A percentile compares a stretch with the other conserved stretches of the same genome.
Conservation (phyloP, 2,888 invertebrate genomes). For the Minunthozetes semirufus region DNA sequence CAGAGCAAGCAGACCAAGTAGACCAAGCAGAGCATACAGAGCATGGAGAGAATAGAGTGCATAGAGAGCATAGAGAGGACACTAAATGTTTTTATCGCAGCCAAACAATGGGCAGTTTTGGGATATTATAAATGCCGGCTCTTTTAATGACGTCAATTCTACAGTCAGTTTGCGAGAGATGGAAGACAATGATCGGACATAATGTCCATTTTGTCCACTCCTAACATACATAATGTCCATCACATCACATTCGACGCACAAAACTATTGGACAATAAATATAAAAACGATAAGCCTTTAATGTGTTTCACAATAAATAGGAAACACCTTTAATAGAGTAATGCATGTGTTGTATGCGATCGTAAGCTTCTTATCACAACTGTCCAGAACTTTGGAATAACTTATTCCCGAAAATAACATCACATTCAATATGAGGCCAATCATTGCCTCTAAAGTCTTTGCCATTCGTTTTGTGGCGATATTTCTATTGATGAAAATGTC, state of each 20-base stretch:
- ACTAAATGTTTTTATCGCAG: no score
- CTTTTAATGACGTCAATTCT: not conserved
- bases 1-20: no score
- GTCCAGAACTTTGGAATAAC: conserved; percentile 19
- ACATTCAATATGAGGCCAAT: not conserved
- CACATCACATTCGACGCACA: not conserved
- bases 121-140: not conserved
- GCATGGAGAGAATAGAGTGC: no score
- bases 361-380: conserved; percentile 8
- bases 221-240: not conserved
- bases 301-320: not conserved
- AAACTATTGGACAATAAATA: conserved; percentile 20
- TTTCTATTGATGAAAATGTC: not conserved
- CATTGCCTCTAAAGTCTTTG: not conserved
- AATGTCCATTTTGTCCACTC: not conserved
- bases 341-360: not conserved
- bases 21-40: no score
- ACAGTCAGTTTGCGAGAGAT: not conserved
- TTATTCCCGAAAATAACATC: conserved; percentile 8
- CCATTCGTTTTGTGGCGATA: not conserved
- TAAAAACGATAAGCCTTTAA: conserved; percentile 17
- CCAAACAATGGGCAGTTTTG: not conserved
- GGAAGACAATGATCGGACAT: not conserved
- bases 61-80: no score
- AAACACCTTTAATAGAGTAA: conserved; percentile 11